Percentiles rank a stretch among this genome's conserved stretches.
Evolutionary conservation across 2,797 vertebrate species (phyloP).

Genomic region (Acridotheres tristis): DNA sequence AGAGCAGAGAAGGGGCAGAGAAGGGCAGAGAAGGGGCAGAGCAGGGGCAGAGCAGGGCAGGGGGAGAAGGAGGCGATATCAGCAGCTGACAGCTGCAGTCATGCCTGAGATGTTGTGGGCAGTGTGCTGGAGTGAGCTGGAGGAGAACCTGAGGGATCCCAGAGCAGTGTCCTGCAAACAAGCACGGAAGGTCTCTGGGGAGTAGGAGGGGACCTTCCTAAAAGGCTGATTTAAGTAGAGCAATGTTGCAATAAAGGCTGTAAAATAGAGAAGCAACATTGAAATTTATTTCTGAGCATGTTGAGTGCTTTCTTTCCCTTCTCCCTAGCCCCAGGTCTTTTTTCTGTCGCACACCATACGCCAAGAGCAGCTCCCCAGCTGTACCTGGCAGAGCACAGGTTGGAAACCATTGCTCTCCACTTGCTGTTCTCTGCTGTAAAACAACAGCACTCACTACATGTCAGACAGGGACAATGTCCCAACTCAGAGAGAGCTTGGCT

Average conservation of each 20-base stretch:
- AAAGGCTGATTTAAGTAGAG: neutral
- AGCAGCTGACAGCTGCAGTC: neutral
- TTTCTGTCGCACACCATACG: neutral
- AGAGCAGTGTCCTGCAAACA: neutral
- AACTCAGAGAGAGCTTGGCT: neutral
- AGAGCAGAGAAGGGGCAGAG: no score
- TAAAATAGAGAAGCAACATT: constrained; percentile 35
- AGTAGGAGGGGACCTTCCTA: neutral
- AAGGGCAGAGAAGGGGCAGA: no score
- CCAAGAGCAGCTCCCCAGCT: neutral
- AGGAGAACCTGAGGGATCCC: neutral
- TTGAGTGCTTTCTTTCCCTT: neutral
- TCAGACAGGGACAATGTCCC: neutral
- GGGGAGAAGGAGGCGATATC: neutral
- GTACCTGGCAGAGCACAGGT: neutral
- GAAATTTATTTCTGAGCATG: neutral
- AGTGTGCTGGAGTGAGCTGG: neutral
- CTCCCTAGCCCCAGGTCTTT: neutral
- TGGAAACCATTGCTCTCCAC: neutral
- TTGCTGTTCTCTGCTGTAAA: neutral
- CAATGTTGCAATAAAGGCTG: constrained; percentile 11
- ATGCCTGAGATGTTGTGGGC: fast-evolving
- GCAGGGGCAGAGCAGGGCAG: no score
- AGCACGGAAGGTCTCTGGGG: neutral
- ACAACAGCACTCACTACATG: neutral